phyloP scores from a whole-genome alignment of 2,888 invertebrate species.

The Caenorhabditis sinica region DNA sequence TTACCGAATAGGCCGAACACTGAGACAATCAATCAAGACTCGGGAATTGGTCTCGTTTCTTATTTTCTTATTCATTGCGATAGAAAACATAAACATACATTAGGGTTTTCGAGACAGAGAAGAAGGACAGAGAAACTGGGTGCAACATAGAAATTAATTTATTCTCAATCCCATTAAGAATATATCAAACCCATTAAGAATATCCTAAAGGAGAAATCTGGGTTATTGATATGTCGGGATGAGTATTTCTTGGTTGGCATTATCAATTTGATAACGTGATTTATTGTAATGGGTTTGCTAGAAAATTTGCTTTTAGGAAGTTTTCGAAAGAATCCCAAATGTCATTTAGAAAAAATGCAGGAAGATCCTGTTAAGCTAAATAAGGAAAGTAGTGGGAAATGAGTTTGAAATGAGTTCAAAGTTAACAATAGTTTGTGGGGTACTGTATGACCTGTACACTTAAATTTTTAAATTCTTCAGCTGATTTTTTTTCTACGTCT shows the following conservation, averaged over 20 bases:
- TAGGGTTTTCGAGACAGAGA: conserved; percentile 1
- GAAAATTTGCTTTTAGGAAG: too few relatives aligned
- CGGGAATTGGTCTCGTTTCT: conserved; percentile 16
- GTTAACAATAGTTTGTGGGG: too few relatives aligned
- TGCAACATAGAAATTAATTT: conserved; percentile 46
- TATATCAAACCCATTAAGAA: conserved; percentile 4
- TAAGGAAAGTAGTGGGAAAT: too few relatives aligned
- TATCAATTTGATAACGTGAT: conserved; percentile 4
- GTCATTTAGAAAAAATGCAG: too few relatives aligned
- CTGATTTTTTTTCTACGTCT: too few relatives aligned
- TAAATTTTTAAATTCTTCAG: too few relatives aligned
- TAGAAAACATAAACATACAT: conserved; percentile 46
- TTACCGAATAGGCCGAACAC: conserved; percentile 37
- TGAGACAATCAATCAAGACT: conserved; percentile 47
- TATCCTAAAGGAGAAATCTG: conserved; percentile 10
- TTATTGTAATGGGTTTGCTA: background rate
- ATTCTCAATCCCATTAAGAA: conserved; percentile 31
- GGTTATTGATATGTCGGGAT: conserved; percentile 20
- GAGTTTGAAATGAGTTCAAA: too few relatives aligned
- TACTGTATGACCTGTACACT: too few relatives aligned
- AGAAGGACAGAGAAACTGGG: conserved; percentile 9
- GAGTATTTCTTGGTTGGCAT: background rate
- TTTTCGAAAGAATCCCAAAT: too few relatives aligned
- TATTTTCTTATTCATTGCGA: conserved; percentile 50
- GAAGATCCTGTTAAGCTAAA: too few relatives aligned